These are phyloP conservation scores for Calliphora vomitoria DNA, from an alignment of 2,888 invertebrate species.

Conservation along the genomic window DNA sequence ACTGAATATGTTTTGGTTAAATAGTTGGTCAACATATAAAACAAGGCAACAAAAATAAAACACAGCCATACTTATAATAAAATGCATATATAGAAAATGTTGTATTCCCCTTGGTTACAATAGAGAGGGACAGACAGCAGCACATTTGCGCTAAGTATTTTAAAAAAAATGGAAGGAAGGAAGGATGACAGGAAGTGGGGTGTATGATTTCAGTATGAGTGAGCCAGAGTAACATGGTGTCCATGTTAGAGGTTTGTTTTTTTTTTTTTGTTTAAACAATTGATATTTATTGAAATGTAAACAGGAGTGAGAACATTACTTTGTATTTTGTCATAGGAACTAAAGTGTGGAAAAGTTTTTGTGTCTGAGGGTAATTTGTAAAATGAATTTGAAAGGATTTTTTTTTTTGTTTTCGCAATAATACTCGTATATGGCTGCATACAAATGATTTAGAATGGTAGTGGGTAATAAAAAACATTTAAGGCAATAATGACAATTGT, in stretches of 20 bases:
- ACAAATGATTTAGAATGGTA: background rate
- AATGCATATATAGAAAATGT: slow-evolving; percentile 33
- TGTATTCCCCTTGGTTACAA: slow-evolving; percentile 55
- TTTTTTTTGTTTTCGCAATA: slow-evolving; percentile 10
- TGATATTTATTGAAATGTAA: slow-evolving; percentile 69
- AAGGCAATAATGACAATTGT: slow-evolving; percentile 1
- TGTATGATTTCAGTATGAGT: slow-evolving; percentile 29
- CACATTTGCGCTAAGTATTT: slow-evolving; percentile 1
- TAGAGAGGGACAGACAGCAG: background rate
- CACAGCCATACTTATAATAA: background rate
- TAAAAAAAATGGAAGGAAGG: background rate
- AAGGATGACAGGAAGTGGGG: slow-evolving; percentile 30
- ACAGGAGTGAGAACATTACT: slow-evolving; percentile 7
- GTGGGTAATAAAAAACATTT: background rate
- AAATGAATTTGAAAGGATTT: slow-evolving; percentile 65
- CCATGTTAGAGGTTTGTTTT: slow-evolving; percentile 46
- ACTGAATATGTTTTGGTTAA: slow-evolving; percentile 57
- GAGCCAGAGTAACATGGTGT: slow-evolving; percentile 35
- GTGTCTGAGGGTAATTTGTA: slow-evolving; percentile 63
- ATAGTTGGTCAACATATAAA: slow-evolving; percentile 65
- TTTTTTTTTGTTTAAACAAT: slow-evolving; percentile 38
- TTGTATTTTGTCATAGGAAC: background rate
- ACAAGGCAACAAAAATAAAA: slow-evolving; percentile 7
- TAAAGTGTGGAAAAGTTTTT: background rate
- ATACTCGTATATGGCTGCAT: background rate